Conservation (phyloP, 2,797 vertebrate species). For the Sebastes vulpes region DNA sequence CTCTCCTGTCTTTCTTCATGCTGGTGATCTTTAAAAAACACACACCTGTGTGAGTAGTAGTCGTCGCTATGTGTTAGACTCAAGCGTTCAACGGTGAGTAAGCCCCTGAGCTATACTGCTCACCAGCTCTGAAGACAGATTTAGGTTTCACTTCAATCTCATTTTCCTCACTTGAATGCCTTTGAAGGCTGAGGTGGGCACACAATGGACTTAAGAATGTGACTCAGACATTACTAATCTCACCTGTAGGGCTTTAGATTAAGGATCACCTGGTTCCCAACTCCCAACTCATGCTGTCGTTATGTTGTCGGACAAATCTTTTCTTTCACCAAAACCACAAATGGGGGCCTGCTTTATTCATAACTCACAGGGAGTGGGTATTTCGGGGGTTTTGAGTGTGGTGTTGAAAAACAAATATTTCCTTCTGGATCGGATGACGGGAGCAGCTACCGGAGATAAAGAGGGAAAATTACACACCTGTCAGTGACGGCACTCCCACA, state of each 20-base stretch:
- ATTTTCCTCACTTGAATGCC: conserved; percentile 55
- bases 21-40: neutral
- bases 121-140: conserved; percentile 34
- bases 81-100: conserved; percentile 28
- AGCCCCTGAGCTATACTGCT: conserved; percentile 38
- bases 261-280: conserved; percentile 44
- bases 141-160: conserved; percentile 62
- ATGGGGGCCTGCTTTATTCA: conserved; percentile 2
- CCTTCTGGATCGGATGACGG: neutral
- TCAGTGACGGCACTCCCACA: conserved; percentile 15
- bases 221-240: conserved; percentile 66
- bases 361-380: conserved; percentile 60
- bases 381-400: conserved; percentile 5
- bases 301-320: conserved; percentile 5
- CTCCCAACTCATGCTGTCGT: conserved; percentile 16
- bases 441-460: conserved; percentile 23
- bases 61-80: conserved; percentile 32
- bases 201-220: conserved; percentile 62
- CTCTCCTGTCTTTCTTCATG: neutral
- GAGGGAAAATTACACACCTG: conserved; percentile 46
- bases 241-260: conserved; percentile 53
- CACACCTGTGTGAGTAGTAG: conserved; percentile 42
- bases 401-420: conserved; percentile 40
- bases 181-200: conserved; percentile 50
- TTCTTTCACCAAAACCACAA: conserved; percentile 54